Conservation (phyloP, 2,113 vertebrate genomes). For the Hiodon alosoides region DNA sequence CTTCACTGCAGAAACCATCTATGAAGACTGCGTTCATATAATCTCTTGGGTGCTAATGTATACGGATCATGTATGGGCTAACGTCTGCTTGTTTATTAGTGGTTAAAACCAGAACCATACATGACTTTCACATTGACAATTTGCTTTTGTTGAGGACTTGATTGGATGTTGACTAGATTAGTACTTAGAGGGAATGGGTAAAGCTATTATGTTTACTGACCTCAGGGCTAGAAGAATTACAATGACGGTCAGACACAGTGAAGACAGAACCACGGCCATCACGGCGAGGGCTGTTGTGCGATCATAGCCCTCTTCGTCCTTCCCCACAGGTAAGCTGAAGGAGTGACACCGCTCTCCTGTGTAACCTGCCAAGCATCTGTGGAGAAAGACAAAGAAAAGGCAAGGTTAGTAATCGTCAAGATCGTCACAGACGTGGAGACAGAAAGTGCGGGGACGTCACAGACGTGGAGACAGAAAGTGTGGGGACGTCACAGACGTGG, state of each 20-base stretch:
- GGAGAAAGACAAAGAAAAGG: background rate
- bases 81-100: too few species aligned
- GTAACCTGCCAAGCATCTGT: constrained; percentile 65
- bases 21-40: too few species aligned
- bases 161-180: too few species aligned
- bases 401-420: background rate
- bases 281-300: constrained; percentile 70
- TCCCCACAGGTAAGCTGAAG: constrained; percentile 60
- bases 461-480: background rate
- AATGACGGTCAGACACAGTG: constrained; percentile 70
- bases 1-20: too few species aligned
- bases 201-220: constrained; percentile 46
- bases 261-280: constrained; percentile 69
- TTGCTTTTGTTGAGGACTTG: too few species aligned
- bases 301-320: constrained; percentile 53
- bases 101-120: too few species aligned
- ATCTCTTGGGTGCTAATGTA: too few species aligned
- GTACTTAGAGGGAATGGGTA: too few species aligned
- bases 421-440: background rate
- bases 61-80: too few species aligned
- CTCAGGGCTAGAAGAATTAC: constrained; percentile 70
- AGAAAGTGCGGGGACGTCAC: background rate
- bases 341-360: constrained; percentile 72
- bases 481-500: background rate
- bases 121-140: too few species aligned